These are phyloP conservation scores for Clinocottus analis DNA, from an alignment of 2,113 vertebrate genomes.

Conservation along the genomic window DNA sequence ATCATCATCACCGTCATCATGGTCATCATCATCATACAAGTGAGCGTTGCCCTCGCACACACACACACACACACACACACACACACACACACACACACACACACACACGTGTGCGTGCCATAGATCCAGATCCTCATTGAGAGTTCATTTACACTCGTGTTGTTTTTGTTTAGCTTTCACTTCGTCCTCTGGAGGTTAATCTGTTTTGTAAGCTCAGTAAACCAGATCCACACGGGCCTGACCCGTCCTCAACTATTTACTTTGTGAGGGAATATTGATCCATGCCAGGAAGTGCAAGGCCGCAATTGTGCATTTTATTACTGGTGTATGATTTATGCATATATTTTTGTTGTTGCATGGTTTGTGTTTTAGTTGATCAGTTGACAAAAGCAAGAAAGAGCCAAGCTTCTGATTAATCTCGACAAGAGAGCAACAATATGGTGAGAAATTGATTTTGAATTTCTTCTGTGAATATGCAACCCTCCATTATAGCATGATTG, in stretches of 20 bases:
- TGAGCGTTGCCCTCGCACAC: slow-evolving; percentile 1
- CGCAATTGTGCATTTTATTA: slow-evolving; percentile 8
- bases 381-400: background rate
- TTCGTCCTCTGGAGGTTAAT: slow-evolving; percentile 55
- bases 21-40: slow-evolving; percentile 71
- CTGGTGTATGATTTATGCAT: background rate
- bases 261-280: slow-evolving; percentile 11
- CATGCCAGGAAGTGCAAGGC: background rate
- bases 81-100: slow-evolving; percentile 12
- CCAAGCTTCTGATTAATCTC: background rate
- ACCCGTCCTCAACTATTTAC: slow-evolving; percentile 21
- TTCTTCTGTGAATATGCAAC: background rate
- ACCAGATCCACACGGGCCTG: background rate
- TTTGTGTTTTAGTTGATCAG: too few species aligned
- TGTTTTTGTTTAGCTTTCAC: slow-evolving; percentile 68
- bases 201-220: slow-evolving; percentile 49
- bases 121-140: slow-evolving; percentile 45
- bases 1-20: slow-evolving; percentile 80
- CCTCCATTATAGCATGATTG: background rate
- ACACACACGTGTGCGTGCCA: slow-evolving; percentile 30
- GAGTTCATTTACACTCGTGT: slow-evolving; percentile 76
- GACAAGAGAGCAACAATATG: background rate
- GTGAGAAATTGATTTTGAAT: background rate
- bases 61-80: slow-evolving; percentile 14
- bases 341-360: too few species aligned